Base-by-base conservation (phyloP, 2,888 invertebrate genomes). In the Spilosoma lubricipeda region DNA sequence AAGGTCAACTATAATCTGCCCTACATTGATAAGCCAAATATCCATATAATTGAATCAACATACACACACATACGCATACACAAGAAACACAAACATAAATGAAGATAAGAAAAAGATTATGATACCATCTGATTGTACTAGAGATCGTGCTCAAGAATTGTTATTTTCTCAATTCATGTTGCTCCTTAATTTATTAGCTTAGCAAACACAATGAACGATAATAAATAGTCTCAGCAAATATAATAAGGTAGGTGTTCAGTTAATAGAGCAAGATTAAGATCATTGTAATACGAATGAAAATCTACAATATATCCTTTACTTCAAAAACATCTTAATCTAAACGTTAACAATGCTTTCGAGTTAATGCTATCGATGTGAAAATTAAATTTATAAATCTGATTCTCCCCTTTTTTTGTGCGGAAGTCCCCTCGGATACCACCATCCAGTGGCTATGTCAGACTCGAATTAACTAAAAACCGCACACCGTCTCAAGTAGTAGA, bases 141-240 rank as follows among this genome's bases (percentile, higher is more conserved):
- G 20, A 67, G 67, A 67, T 30, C 63, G 63, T 63, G 63, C 30
- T 8, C 63, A 73, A 63, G 73, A 64, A 69, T 76, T 66, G 69
- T 72, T 78, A 71, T 75, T 74, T 42, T 69, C 39, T 69, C 66
- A 65, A 33, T 72, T 72, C 75, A 56, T 33, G 71, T 72, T 63
- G 48, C 70, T 67, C 73, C 78, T 76, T 67, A 73, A 75, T 68
- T 73, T 68, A 78, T 78, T 73, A 67, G 77, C 68, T 75, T 66
- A 45, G 70, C 74, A 72, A 74, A 74, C 48, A 75, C 36, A 80
- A 75, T 65, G 36, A 65, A 67, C 45, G n/a, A 1, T 33, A 74
- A 76, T 73, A 74, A 79, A 80, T 68, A 77, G 33, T 70, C 63
- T 73, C 27, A 52, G 59, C 52, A 74, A 72, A 66, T 74, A 74